Conservation (phyloP, 2,113 vertebrate genomes). For the Dissostichus mawsoni region DNA sequence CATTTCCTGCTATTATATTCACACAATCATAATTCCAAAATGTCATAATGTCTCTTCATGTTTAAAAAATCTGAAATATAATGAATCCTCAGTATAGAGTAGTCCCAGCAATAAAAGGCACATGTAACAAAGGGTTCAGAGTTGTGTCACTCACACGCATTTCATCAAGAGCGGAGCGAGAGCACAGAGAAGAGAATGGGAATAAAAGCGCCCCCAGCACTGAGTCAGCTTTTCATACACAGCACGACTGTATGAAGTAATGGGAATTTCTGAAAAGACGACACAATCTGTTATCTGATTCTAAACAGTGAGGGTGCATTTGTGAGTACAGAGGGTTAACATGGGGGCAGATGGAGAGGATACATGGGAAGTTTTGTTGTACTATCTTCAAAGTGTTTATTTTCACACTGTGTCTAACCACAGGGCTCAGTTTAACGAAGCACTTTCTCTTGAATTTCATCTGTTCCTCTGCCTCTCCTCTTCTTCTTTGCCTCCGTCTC, state of each 20-base stretch:
- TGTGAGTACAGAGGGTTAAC: conserved; percentile 10
- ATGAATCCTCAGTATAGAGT: neutral
- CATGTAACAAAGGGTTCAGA: conserved; percentile 26
- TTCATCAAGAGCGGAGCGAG: conserved; percentile 32
- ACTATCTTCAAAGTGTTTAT: conserved; percentile 59
- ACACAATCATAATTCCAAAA: no score
- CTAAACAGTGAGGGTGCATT: neutral
- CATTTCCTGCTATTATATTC: neutral
- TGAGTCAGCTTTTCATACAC: conserved; percentile 4
- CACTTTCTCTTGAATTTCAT: conserved; percentile 53
- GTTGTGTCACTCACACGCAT: conserved; percentile 21
- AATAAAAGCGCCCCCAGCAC: neutral
- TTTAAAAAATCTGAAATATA: conserved; percentile 1
- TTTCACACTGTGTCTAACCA: conserved; percentile 57
- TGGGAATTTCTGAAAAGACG: neutral
- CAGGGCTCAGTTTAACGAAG: conserved; percentile 75
- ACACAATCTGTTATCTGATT: neutral
- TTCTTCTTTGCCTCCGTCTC: no score
- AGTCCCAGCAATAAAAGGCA: neutral
- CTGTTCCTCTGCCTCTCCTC: conserved; percentile 27
- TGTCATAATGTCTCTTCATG: neutral
- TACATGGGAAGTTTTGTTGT: conserved; percentile 34
- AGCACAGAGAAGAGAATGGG: neutral
- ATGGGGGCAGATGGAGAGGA: conserved; percentile 8
- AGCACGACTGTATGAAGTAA: neutral